Evolutionary conservation across 92 coral and sea anemone species (phyloP).

Genomic region (Epizoanthus ramosus): DNA sequence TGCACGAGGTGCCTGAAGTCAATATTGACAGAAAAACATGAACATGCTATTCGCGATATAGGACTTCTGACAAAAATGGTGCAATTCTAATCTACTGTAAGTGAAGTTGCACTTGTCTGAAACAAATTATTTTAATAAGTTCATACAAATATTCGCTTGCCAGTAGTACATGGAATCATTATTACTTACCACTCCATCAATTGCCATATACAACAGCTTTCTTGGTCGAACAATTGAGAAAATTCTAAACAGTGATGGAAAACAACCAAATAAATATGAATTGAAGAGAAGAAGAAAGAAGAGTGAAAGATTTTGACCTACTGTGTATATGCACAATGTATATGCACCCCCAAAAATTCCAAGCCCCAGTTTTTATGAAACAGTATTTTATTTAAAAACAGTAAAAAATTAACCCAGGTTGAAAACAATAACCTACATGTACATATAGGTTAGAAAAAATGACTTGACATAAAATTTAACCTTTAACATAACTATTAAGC

Average conservation of each 20-base stretch:
- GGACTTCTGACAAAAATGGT: neutral
- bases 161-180: neutral
- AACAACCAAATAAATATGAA: neutral
- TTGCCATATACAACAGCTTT: conserved; percentile 96
- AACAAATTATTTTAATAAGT: neutral
- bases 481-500: neutral
- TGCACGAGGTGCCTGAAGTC: conserved; percentile 93
- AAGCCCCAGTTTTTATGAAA: too few species aligned
- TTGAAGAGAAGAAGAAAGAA: neutral
- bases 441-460: too few species aligned
- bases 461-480: neutral
- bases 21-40: neutral
- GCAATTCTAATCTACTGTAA: neutral
- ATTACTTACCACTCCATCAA: conserved; percentile 98
- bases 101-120: neutral
- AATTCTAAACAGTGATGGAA: conserved; percentile 63
- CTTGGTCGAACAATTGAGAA: conserved; percentile 98
- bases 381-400: too few species aligned
- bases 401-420: too few species aligned
- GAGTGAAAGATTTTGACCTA: too few species aligned
- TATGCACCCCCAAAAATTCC: too few species aligned
- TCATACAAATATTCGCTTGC: neutral
- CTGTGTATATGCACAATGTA: too few species aligned
- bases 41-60: neutral
- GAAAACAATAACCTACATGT: too few species aligned